These are phyloP conservation scores for Lepidurus apus DNA, from an alignment of 1,140 invertebrate species.

Conservation along the genomic window DNA sequence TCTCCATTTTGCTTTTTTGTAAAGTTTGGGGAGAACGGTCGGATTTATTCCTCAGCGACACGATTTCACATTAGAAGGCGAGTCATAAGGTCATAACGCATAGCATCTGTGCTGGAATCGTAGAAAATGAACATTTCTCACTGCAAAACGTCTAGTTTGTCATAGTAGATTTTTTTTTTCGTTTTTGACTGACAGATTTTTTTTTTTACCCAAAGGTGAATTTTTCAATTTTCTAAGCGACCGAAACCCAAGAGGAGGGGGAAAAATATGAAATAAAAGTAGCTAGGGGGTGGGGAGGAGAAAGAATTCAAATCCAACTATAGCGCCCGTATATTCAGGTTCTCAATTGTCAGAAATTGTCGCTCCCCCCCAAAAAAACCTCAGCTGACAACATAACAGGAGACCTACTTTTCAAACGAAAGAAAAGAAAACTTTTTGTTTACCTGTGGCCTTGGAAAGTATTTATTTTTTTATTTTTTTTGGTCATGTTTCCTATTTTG, in stretches of 20 bases:
- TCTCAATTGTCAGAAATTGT: constrained; percentile 15
- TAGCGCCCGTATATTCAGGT: constrained; percentile 18
- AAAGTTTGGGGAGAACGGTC: too few relatives aligned
- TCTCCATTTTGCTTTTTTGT: too few relatives aligned
- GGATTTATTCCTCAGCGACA: too few relatives aligned
- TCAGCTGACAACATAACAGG: not conserved
- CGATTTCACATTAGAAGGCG: too few relatives aligned
- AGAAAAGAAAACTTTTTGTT: not conserved
- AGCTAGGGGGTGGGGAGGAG: not conserved
- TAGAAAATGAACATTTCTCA: too few relatives aligned
- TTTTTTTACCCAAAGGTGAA: not conserved
- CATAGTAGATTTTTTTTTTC: not conserved
- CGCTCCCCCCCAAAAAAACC: not conserved
- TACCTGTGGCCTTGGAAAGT: not conserved
- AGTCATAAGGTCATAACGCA: too few relatives aligned
- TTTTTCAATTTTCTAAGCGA: not conserved
- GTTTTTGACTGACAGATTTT: not conserved
- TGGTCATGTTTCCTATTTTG: not conserved
- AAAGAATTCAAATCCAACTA: not conserved
- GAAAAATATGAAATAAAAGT: not conserved
- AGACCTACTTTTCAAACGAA: not conserved
- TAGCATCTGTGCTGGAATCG: too few relatives aligned
- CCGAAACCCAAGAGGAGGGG: not conserved
- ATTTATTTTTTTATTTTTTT: not conserved
- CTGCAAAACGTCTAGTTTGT: too few relatives aligned